Percentiles rank a stretch among this genome's conserved stretches.
These are phyloP conservation scores for Notocelia uddmanniana DNA, from an alignment of 2,888 invertebrate genomes.

Conservation along the genomic window DNA sequence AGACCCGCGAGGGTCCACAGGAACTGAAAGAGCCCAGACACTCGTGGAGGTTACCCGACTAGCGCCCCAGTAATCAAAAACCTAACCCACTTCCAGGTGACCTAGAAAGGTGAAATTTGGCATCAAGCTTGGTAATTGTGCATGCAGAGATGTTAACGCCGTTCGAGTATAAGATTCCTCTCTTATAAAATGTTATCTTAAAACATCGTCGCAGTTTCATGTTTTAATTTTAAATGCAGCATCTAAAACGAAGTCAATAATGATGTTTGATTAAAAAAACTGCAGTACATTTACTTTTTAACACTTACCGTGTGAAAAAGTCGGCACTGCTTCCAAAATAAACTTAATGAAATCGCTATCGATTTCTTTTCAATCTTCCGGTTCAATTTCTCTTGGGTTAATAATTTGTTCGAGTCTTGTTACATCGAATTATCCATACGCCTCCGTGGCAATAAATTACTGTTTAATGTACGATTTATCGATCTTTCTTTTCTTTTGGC, in stretches of 20 bases:
- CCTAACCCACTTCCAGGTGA: too few species aligned
- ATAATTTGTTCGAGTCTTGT: constrained; percentile 61
- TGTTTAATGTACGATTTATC: constrained; percentile 60
- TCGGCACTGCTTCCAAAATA: constrained; percentile 63
- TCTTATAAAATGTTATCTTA: too few species aligned
- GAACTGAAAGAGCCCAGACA: too few species aligned
- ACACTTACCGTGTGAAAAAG: constrained; percentile 29
- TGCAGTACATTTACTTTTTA: neutral
- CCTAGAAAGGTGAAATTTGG: too few species aligned
- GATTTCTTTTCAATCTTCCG: constrained; percentile 77
- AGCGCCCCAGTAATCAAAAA: too few species aligned
- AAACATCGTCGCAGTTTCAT: too few species aligned
- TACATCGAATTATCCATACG: constrained; percentile 47
- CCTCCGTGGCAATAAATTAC: constrained; percentile 64
- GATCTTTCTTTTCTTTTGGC: constrained; percentile 65
- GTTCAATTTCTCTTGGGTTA: constrained; percentile 70
- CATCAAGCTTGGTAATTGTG: too few species aligned
- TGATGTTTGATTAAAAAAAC: neutral
- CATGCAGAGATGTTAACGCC: too few species aligned
- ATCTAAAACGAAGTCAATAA: constrained; percentile 13
- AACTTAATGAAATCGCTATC: constrained; percentile 64
- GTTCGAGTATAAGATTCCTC: too few species aligned
- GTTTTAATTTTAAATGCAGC: constrained; percentile 15
- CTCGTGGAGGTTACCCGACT: too few species aligned
- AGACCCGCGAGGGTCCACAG: too few species aligned